phyloP scores from a whole-genome alignment of 2,797 vertebrate genomes.

The Danio choprae region DNA sequence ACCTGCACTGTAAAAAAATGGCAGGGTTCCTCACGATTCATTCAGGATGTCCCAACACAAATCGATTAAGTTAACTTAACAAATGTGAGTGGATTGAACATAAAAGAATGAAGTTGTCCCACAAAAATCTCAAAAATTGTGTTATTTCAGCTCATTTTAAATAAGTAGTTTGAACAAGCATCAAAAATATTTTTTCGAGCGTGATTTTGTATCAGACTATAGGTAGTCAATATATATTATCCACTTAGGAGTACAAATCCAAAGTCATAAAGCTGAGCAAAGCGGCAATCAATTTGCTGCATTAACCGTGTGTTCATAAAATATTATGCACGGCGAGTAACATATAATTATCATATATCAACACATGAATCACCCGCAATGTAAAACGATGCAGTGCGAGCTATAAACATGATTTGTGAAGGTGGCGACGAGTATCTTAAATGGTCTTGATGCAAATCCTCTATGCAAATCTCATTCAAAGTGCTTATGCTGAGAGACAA shows the following conservation, averaged over 20 bases:
- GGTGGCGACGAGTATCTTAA: constrained; percentile 33
- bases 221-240: background rate
- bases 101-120: no score
- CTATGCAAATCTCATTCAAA: constrained; percentile 51
- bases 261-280: constrained; percentile 12
- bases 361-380: constrained; percentile 19
- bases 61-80: no score
- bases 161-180: no score
- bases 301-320: constrained; percentile 34
- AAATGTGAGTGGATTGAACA: no score
- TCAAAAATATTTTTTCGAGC: no score
- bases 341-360: constrained; percentile 45
- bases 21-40: no score
- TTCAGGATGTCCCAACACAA: no score
- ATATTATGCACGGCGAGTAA: constrained; percentile 22
- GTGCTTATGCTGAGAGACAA: constrained; percentile 28
- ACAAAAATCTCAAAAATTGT: no score
- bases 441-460: constrained; percentile 41
- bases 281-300: background rate
- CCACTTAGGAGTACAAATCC: background rate
- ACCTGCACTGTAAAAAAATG: no score
- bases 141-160: no score
- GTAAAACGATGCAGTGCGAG: constrained; percentile 9
- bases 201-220: no score
- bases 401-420: constrained; percentile 40